Evolutionary conservation across 2,888 invertebrate genomes (phyloP), one percentile per base, ranked within the genome.

Genomic region (Arctia plantaginis): DNA sequence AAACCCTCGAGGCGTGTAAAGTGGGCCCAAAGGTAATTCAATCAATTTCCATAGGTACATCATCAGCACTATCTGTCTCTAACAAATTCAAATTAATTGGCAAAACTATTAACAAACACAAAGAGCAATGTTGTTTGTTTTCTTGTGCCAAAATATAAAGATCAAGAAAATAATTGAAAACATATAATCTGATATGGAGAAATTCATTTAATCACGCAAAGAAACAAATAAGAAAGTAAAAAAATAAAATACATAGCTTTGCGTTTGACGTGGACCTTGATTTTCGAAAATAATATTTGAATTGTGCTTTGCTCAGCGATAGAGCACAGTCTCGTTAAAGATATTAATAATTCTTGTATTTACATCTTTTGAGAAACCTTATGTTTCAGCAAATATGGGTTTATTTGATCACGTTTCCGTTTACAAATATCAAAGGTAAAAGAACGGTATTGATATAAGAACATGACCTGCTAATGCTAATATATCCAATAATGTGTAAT

Each of bases 371-470:
- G 13, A 13, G 59, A 27, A 59, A 59, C 59, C 59, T 51, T 8
- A 51, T 10, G 59, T 27, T 59, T 27, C 59, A 59, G n/a, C 59
- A 59, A 59, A 59, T 13, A 59, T 44, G 30, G 66, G 44, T 44
- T 27, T 44, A 67, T 30, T 67, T 27, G 27, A 67, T 18, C 27
- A 44, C 18, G 20, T 67, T 64, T 47, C 44, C 44, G n/a, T 44
- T 44, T n/a, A n/a, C 64, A 33, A 71, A 41, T 71, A 44, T 64
- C 71, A 47, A 64, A 13, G 64, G 39, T 47, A 68, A 71, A 71
- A 64, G 33, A 71, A 20, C 62, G 8, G 47, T 71, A 71, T 64
- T 64, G 64, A 71, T 18, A 62, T 64, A 47, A 47, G 64, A 62
- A 71, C 47, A 65, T 64, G 27, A 47, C 23, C 70, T 64, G 27